Base-by-base conservation (phyloP, 1,140 invertebrate species). In the Araneus ventricosus region DNA sequence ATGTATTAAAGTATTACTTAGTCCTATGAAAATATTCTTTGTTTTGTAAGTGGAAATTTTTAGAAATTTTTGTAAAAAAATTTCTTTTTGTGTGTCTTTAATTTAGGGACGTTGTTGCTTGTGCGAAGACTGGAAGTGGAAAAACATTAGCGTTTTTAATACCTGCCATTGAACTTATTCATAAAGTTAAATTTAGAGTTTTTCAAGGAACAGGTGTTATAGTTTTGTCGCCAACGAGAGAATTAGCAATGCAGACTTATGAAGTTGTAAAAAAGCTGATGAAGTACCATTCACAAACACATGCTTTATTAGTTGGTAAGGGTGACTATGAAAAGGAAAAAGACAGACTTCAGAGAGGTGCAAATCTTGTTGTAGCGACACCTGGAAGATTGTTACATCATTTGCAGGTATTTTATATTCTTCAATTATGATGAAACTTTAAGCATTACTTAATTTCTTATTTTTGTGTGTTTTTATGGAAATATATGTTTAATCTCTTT, bases 61-160 rank as follows among this genome's bases (percentile, higher is more conserved):
- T 59, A 59, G n/a, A n/a, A n/a, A n/a, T n/a, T n/a, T n/a, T 59
- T 59, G 6, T 59, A 59, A 45, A n/a, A 10, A 41, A 10, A 39
- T n/a, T 70, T 82, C 75, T 87, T 84, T 82, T 93, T n/a, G n/a
- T n/a, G n/a, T n/a, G n/a, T n/a, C n/a, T 61, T 75, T 80, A 88
- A 57, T 63, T 3, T 2, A 97, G 98, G 94, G 99, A 99, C 97
- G 96, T 99, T 27, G 98, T 99, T 61, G 99, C 98, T 90, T 97
- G 98, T 93, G 99, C 99, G 0, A 98, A 98, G 96, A 99, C 99
- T 52, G 99, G 99, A 0, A 99, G 98, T 84, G 98, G 98, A 94
- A 99, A 99, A 96, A 99, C 99, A 0, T 95, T 99, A n/a, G 98
- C 99, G 0, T 99, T 99, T 95, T 96, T 99, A 2, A 98, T 99